Percentiles rank a stretch among this genome's conserved stretches.
Evolutionary conservation across 1,140 invertebrate species (phyloP).

Genomic region (Sycophila sp.): DNA sequence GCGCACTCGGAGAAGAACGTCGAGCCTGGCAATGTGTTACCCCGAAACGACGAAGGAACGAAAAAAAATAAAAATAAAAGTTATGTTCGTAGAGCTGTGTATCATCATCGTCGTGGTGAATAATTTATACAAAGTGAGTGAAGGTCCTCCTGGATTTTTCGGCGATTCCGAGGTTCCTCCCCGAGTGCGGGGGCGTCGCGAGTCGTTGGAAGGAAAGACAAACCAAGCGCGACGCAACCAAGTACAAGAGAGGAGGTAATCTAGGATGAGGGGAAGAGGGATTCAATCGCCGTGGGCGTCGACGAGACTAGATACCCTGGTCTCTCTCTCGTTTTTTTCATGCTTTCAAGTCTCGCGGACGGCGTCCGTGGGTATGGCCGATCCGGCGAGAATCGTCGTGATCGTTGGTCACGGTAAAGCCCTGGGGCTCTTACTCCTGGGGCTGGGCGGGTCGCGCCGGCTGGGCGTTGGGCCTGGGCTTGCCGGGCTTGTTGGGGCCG

Average conservation of each 20-base stretch:
- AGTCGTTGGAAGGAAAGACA: background rate
- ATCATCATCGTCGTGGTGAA: too few relatives aligned
- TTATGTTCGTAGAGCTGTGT: too few relatives aligned
- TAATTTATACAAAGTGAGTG: too few relatives aligned
- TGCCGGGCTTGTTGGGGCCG: slow-evolving; percentile 58
- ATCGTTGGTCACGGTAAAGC: background rate
- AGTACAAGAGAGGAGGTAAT: background rate
- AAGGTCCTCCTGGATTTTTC: too few relatives aligned
- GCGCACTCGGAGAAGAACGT: background rate
- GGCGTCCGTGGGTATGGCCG: background rate
- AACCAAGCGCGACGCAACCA: background rate
- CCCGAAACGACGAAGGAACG: too few relatives aligned
- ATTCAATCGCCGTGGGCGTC: slow-evolving; percentile 14
- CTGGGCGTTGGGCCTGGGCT: slow-evolving; percentile 66
- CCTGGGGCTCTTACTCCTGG: slow-evolving; percentile 42
- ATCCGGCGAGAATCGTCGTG: background rate
- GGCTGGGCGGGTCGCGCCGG: slow-evolving; percentile 17
- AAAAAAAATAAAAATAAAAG: too few relatives aligned
- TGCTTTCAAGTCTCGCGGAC: background rate
- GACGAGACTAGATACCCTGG: slow-evolving; percentile 34
- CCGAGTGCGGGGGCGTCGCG: too few relatives aligned
- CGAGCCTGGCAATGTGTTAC: background rate
- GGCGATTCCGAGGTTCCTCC: too few relatives aligned
- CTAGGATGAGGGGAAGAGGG: background rate
- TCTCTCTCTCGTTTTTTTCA: slow-evolving; percentile 28